phyloP scores from a whole-genome alignment of 2,113 vertebrate genomes.

The Nicator chloris region DNA sequence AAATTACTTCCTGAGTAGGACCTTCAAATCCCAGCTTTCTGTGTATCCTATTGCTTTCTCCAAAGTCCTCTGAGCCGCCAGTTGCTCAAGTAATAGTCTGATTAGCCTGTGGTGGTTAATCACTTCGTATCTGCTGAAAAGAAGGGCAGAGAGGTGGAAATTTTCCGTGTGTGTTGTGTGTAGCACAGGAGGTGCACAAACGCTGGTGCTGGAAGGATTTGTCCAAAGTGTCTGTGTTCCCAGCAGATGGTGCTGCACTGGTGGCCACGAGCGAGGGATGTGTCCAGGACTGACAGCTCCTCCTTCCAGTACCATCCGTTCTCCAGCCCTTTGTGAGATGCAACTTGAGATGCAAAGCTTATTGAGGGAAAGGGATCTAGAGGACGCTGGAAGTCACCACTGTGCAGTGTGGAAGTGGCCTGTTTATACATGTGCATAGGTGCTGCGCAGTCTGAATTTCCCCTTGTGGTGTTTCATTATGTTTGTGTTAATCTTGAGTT shows the following conservation, averaged over 20 bases:
- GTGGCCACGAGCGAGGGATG: neutral
- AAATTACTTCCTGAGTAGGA: neutral
- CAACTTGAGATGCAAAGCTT: neutral
- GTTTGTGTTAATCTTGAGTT: neutral
- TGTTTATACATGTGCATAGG: neutral
- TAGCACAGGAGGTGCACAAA: neutral
- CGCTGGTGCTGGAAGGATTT: neutral
- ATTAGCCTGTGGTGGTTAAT: neutral
- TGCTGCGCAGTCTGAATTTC: neutral
- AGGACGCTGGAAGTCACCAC: neutral
- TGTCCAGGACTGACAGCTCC: neutral
- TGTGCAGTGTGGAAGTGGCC: neutral
- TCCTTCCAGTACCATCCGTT: neutral
- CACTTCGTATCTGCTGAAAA: neutral
- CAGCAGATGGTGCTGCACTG: conserved; percentile 66
- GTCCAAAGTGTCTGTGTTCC: neutral
- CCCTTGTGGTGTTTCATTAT: neutral
- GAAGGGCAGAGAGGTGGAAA: neutral
- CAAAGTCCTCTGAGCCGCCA: neutral
- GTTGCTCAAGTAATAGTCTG: neutral
- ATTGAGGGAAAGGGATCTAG: neutral
- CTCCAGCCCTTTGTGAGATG: neutral
- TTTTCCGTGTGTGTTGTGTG: neutral
- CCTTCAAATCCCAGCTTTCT: neutral
- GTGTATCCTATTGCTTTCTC: neutral